Percentiles rank a stretch among this genome's conserved stretches.
Conservation (phyloP, 2,888 invertebrate genomes). For the Eugnorisma glareosa region DNA sequence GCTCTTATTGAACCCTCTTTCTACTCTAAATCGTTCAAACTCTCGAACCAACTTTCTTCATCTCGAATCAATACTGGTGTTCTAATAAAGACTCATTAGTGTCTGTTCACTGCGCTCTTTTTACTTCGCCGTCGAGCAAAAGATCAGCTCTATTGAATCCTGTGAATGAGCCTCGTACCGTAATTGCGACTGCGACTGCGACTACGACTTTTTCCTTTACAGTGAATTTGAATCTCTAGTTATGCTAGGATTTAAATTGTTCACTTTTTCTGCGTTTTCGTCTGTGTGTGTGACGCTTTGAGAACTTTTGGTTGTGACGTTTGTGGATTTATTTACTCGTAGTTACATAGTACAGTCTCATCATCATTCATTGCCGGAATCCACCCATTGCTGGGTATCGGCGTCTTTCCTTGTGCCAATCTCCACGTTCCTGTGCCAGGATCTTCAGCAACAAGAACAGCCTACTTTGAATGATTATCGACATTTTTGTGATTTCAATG, state of each 20-base stretch:
- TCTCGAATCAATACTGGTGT: constrained; percentile 38
- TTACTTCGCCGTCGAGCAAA: constrained; percentile 54
- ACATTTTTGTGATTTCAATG: not conserved
- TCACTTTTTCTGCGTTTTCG: constrained; percentile 25
- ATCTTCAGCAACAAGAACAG: not conserved
- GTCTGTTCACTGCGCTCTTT: constrained; percentile 60
- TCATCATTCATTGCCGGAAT: no score
- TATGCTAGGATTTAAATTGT: constrained; percentile 17
- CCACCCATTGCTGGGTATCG: no score
- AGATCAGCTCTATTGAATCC: constrained; percentile 64
- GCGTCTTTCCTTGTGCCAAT: no score
- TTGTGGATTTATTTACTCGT: not conserved
- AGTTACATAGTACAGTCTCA: not conserved
- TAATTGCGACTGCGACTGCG: constrained; percentile 72
- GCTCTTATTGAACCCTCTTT: not conserved
- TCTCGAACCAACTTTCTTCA: constrained; percentile 30
- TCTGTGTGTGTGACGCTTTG: not conserved
- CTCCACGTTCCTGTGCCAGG: no score
- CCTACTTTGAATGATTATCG: not conserved
- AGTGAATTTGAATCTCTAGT: constrained; percentile 32
- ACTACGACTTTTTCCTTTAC: constrained; percentile 39
- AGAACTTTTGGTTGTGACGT: not conserved
- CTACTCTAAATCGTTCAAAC: constrained; percentile 19
- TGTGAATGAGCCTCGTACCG: constrained; percentile 71
- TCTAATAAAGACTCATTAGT: constrained; percentile 63